phyloP scores from a whole-genome alignment of 2,888 invertebrate species.

The Crocallis elinguaria region DNA sequence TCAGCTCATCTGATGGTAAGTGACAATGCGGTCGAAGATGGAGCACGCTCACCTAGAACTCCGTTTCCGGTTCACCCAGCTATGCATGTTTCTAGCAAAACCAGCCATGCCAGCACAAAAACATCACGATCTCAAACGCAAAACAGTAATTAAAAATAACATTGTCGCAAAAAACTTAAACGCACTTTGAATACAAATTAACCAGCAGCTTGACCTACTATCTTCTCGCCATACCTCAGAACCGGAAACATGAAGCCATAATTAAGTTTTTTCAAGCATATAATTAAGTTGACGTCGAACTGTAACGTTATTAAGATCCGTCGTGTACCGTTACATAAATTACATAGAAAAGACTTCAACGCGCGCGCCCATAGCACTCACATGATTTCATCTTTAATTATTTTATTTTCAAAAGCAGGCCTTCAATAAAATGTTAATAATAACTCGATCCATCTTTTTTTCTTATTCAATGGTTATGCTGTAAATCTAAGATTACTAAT shows the following conservation, averaged over 20 bases:
- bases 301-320: slow-evolving; percentile 29
- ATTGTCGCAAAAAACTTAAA: not conserved
- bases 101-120: too few species aligned
- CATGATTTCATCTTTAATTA: slow-evolving; percentile 3
- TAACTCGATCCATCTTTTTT: too few species aligned
- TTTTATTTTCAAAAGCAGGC: too few species aligned
- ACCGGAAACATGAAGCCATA: slow-evolving; percentile 18
- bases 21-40: too few species aligned
- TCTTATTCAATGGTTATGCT: too few species aligned
- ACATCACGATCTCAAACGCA: too few species aligned
- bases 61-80: too few species aligned
- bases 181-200: not conserved
- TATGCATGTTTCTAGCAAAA: too few species aligned
- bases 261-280: slow-evolving; percentile 28
- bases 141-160: not conserved
- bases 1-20: too few species aligned
- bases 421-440: too few species aligned
- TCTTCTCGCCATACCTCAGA: slow-evolving; percentile 4
- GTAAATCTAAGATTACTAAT: too few species aligned
- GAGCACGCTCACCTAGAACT: too few species aligned
- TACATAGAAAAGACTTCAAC: slow-evolving; percentile 25
- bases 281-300: slow-evolving; percentile 36
- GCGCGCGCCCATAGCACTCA: slow-evolving; percentile 4
- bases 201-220: slow-evolving; percentile 3
- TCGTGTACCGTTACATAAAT: slow-evolving; percentile 34